Evolutionary conservation across 1,140 invertebrate genomes (phyloP).

Genomic region (Periplaneta americana): DNA sequence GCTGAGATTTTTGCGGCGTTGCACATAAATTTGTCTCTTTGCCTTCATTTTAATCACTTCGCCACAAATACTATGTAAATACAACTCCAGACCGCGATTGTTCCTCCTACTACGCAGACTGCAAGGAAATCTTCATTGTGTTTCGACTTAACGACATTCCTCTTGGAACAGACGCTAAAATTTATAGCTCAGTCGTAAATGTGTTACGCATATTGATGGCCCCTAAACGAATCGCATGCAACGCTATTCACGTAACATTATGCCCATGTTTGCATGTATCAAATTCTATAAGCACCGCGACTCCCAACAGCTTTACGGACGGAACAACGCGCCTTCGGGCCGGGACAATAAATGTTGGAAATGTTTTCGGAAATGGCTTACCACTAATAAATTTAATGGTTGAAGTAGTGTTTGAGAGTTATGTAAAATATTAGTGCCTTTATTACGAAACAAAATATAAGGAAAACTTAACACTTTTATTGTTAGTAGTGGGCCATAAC

Average conservation of each 20-base stretch:
- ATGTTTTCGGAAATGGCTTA: not conserved
- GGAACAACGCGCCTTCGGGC: not conserved
- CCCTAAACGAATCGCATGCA: not conserved
- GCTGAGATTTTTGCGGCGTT: too few relatives aligned
- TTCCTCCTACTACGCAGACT: not conserved
- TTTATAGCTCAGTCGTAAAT: not conserved
- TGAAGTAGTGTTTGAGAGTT: not conserved
- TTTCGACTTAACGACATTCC: not conserved
- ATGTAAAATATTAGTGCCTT: too few relatives aligned
- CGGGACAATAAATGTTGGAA: not conserved
- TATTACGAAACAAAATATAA: too few relatives aligned
- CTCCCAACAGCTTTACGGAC: not conserved
- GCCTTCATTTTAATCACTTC: too few relatives aligned
- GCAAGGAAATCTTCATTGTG: not conserved
- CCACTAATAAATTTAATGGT: not conserved
- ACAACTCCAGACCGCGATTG: not conserved
- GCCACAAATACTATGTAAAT: not conserved
- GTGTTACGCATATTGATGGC: not conserved
- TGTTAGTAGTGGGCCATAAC: too few relatives aligned
- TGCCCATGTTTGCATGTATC: not conserved
- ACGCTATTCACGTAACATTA: not conserved
- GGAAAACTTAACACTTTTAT: too few relatives aligned
- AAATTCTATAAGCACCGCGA: not conserved
- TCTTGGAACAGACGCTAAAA: not conserved
- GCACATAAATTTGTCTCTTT: too few relatives aligned